These are phyloP conservation scores for Clepsis dumicolana DNA, from an alignment of 2,888 invertebrate genomes.

Conservation along the genomic window DNA sequence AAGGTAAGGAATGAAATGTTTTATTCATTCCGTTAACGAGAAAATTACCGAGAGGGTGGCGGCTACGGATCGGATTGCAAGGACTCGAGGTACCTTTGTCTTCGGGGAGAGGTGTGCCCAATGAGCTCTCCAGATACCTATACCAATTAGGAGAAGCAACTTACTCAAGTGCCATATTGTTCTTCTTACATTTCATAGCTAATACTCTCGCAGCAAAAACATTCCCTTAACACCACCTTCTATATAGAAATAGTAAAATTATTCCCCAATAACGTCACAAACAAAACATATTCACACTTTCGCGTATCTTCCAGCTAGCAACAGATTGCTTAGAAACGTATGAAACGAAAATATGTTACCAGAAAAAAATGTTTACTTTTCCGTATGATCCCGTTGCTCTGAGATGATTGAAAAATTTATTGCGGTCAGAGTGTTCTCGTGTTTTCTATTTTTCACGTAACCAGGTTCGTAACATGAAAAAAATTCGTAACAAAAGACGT, in stretches of 20 bases:
- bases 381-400: conserved; percentile 48
- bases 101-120: conserved; percentile 79
- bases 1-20: conserved; percentile 85
- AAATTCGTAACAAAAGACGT: conserved; percentile 1
- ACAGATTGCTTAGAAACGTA: conserved; percentile 38
- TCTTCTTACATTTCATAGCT: conserved; percentile 26
- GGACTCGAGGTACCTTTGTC: conserved; percentile 80
- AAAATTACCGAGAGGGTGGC: conserved; percentile 82
- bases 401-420: conserved; percentile 59
- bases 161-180: conserved; percentile 53
- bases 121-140: conserved; percentile 76
- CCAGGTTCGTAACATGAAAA: conserved; percentile 44
- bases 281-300: conserved; percentile 28
- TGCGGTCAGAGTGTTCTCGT: conserved; percentile 53
- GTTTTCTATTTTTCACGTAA: conserved; percentile 50
- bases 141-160: conserved; percentile 77
- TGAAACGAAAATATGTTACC: conserved; percentile 50
- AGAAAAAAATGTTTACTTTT: conserved; percentile 49
- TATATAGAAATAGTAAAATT: conserved; percentile 13
- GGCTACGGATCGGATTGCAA: conserved; percentile 81
- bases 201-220: neutral
- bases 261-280: conserved; percentile 24
- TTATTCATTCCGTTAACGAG: conserved; percentile 86
- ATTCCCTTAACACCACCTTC: neutral
- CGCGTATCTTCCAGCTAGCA: conserved; percentile 19